A percentile compares a stretch with the other conserved stretches of the same genome.
Conservation (phyloP, 2,797 vertebrate species). For the Eptatretus atami region DNA sequence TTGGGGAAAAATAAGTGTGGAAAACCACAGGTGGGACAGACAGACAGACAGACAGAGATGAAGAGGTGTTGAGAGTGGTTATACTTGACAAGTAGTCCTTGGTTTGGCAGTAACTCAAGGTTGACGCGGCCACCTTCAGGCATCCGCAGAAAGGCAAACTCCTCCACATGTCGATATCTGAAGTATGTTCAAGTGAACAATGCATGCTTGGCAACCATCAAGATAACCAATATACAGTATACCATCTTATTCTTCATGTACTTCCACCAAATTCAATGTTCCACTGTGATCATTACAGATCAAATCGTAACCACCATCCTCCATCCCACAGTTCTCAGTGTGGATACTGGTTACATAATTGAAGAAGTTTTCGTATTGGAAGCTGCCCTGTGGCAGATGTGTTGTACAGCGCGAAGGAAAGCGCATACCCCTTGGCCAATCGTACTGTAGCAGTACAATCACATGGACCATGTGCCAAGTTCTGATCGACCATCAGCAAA, state of each 20-base stretch:
- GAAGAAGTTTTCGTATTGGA: slow-evolving; percentile 98
- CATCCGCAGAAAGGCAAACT: slow-evolving; percentile 88
- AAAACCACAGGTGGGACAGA: too few species aligned
- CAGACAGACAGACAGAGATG: too few species aligned
- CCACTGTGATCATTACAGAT: too few species aligned
- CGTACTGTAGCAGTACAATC: slow-evolving; percentile 62
- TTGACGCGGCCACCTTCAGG: slow-evolving; percentile 83
- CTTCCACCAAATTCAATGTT: too few species aligned
- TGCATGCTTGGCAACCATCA: too few species aligned
- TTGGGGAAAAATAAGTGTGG: too few species aligned
- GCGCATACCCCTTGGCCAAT: slow-evolving; percentile 64
- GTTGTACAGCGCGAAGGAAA: slow-evolving; percentile 69
- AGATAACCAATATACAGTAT: too few species aligned
- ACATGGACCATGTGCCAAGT: slow-evolving; percentile 63
- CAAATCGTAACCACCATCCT: too few species aligned
- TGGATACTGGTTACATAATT: slow-evolving; percentile 99
- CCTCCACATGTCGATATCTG: slow-evolving; percentile 98
- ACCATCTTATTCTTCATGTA: too few species aligned
- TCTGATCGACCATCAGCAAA: slow-evolving; percentile 67
- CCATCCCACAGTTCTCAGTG: slow-evolving; percentile 9
- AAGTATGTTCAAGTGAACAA: background rate
- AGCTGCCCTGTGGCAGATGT: slow-evolving; percentile 78
- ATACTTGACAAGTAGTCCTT: slow-evolving; percentile 92
- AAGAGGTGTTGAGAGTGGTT: slow-evolving; percentile 10
- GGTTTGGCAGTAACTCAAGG: slow-evolving; percentile 77